Evolutionary conservation across 2,113 vertebrate genomes (phyloP), one percentile per base, ranked within the genome.

Genomic region (Alaudala cheleensis): DNA sequence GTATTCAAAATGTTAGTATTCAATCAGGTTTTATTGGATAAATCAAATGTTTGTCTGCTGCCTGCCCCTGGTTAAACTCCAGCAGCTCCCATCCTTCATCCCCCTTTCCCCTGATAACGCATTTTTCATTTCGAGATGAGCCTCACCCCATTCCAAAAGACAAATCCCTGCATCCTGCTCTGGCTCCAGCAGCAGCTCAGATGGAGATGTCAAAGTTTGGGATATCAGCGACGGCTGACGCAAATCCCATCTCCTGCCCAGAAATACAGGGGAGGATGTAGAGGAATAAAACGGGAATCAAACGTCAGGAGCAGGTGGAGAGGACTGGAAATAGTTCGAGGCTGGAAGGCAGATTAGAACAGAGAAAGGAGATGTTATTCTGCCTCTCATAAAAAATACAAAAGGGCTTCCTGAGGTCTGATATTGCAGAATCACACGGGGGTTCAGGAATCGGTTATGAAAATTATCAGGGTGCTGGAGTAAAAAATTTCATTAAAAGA

Each of bases 401-500:
- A 73, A 85, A 37, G 71, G 22, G 13, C 79, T 83, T 92, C 60
- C 60, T 81, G 81, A 88, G 80, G 58, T 56, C 37, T 37, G 37
- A 26, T 83, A 74, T 78, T 94, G 85, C 22, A 71, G 67, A 90
- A 74, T 71, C 90, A 81, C 47, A 49, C 37, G 24, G 4, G 51
- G 74, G 25, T 34, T 86, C 62, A 73, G 81, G 92, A 85, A 83
- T 25, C 42, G 67, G 64, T 90, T 95, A 95, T 83, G 89, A 94
- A 83, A 66, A 65, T 61, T 18, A 65, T 70, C 56, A 44, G 20
- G 17, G 21, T 10, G 39, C 71, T 78, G 60, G 62, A 93, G 80
- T 73, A 84, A 95, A 86, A 86, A 90, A 70, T 56, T 85, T 95
- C 94, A 93, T 95, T 79, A 91, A 65, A 90, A 60, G 66, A 92